Conservation (phyloP, 2,113 vertebrate genomes). For the Pollimyrus isidori region DNA sequence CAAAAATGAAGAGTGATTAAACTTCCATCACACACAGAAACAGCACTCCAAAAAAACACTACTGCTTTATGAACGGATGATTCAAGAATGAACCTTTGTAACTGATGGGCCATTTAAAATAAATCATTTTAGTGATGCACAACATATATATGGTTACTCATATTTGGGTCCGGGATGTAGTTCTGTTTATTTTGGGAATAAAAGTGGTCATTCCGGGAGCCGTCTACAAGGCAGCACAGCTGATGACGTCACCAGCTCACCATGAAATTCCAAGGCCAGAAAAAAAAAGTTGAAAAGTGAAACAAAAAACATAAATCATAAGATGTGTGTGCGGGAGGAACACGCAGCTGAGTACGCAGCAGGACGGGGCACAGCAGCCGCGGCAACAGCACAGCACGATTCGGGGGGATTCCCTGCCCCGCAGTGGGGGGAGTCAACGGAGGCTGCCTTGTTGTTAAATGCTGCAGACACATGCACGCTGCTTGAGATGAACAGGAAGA, state of each 20-base stretch:
- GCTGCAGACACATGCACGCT: background rate
- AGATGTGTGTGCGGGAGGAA: background rate
- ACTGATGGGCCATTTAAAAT: background rate
- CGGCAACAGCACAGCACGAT: background rate
- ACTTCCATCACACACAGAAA: background rate
- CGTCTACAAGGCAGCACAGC: background rate
- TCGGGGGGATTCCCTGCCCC: too few species aligned
- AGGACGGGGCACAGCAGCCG: background rate
- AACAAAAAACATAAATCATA: background rate
- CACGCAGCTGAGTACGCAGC: background rate
- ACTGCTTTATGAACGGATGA: background rate
- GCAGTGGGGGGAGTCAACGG: background rate
- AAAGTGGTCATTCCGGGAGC: background rate
- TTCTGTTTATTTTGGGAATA: background rate
- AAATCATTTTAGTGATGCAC: background rate
- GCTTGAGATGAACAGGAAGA: background rate
- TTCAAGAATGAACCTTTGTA: background rate
- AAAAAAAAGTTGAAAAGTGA: background rate
- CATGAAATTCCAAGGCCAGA: background rate
- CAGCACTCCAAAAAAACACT: background rate
- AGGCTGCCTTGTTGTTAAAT: background rate
- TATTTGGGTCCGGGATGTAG: background rate
- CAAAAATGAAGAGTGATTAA: background rate
- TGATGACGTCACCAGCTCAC: slow-evolving; percentile 23
- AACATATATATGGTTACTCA: background rate